Evolutionary conservation across 2,113 vertebrate species (phyloP).

Genomic region (Barbus barbus): DNA sequence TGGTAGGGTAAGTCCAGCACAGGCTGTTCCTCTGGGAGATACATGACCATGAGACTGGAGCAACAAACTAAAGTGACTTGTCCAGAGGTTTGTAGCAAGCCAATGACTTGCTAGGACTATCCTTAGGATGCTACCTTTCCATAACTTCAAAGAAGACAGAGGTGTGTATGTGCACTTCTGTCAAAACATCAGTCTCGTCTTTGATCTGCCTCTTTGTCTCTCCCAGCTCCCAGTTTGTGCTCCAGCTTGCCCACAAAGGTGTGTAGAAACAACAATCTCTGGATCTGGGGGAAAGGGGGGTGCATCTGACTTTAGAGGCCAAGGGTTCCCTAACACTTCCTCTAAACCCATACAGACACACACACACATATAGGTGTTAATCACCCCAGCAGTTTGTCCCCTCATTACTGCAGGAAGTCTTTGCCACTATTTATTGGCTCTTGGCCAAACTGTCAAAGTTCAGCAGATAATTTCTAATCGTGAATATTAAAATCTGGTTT

Average conservation of each 20-base stretch:
- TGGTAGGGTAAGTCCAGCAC: slow-evolving; percentile 44
- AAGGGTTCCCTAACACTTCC: slow-evolving; percentile 45
- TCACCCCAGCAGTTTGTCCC: slow-evolving; percentile 56
- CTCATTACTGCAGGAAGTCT: slow-evolving; percentile 58
- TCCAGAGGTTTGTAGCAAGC: neutral
- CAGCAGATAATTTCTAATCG: neutral
- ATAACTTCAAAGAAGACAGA: slow-evolving; percentile 42
- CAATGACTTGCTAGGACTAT: slow-evolving; percentile 2
- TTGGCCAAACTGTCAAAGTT: neutral
- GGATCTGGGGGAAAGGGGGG: slow-evolving; percentile 25
- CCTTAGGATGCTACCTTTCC: slow-evolving; percentile 7
- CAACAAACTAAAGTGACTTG: neutral
- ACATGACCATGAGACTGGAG: slow-evolving; percentile 52
- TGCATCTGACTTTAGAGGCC: slow-evolving; percentile 41
- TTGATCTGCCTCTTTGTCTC: slow-evolving; percentile 55
- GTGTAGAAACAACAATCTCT: slow-evolving; percentile 43
- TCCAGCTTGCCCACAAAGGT: slow-evolving; percentile 36
- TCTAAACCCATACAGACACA: slow-evolving; percentile 19
- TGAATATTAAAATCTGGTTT: neutral
- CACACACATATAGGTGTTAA: slow-evolving; percentile 47
- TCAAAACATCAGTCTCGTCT: slow-evolving; percentile 43
- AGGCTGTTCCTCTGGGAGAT: slow-evolving; percentile 48
- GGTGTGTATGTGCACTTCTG: slow-evolving; percentile 42
- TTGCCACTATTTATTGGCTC: slow-evolving; percentile 20
- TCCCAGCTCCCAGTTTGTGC: slow-evolving; percentile 34